phyloP scores from a whole-genome alignment of 2,797 vertebrate genomes.

The Alauda arvensis region DNA sequence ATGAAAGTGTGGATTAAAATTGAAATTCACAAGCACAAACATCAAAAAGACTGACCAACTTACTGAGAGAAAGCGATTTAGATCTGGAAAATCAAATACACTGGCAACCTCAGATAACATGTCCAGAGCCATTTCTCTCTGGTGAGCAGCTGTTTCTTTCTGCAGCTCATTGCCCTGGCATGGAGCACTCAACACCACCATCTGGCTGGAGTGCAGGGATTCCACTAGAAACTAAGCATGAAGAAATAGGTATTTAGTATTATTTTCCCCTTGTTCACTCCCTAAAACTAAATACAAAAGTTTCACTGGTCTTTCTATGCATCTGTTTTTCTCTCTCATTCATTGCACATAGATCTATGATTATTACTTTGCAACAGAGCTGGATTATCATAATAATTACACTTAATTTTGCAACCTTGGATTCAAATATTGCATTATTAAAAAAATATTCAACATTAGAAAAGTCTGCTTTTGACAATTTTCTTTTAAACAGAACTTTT shows the following conservation, averaged over 20 bases:
- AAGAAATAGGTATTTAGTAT: neutral
- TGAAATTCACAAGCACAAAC: neutral
- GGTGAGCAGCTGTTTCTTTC: constrained; percentile 84
- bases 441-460: neutral
- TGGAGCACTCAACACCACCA: constrained; percentile 76
- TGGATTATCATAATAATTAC: neutral
- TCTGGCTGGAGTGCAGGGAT: constrained; percentile 90
- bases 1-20: neutral
- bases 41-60: constrained; percentile 31
- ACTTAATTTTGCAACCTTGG: neutral
- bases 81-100: constrained; percentile 78
- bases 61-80: constrained; percentile 94
- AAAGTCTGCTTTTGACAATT: neutral
- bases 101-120: constrained; percentile 92
- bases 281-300: neutral
- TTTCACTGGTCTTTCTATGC: neutral
- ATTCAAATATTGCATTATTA: neutral
- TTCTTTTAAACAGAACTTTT: neutral
- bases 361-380: neutral
- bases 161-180: constrained; percentile 80
- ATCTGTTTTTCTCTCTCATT: neutral
- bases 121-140: constrained; percentile 89
- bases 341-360: neutral
- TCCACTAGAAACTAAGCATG: constrained; percentile 90
- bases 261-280: neutral